Conservation (phyloP, 2,797 vertebrate genomes). For the Chaetodon trifasciatus region DNA sequence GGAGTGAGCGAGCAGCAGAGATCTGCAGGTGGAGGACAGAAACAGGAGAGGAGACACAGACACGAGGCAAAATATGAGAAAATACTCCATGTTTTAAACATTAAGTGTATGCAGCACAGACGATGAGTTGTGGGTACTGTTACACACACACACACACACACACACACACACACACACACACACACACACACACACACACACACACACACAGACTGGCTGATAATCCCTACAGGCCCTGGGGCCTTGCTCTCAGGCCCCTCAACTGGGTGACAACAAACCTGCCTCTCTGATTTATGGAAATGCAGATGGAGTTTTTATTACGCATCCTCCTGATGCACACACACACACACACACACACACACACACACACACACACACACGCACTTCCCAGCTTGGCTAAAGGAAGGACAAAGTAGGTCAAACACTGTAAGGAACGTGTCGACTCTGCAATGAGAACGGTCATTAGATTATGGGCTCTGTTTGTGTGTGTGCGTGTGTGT, state of each 20-base stretch:
- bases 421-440: conserved; percentile 66
- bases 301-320: conserved; percentile 74
- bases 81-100: conserved; percentile 79
- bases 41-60: background rate
- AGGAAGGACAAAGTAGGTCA: conserved; percentile 68
- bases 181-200: conserved; percentile 25
- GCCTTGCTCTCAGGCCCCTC: conserved; percentile 77
- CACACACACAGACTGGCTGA: conserved; percentile 40
- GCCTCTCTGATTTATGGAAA: conserved; percentile 82
- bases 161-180: conserved; percentile 18
- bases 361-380: background rate
- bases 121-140: conserved; percentile 57
- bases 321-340: conserved; percentile 28
- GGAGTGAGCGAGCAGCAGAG: background rate
- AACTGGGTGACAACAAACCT: conserved; percentile 77
- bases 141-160: conserved; percentile 13
- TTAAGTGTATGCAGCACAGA: conserved; percentile 69
- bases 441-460: conserved; percentile 47
- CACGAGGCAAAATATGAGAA: conserved; percentile 18
- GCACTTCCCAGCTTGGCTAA: conserved; percentile 9
- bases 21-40: conserved; percentile 18
- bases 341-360: conserved; percentile 2
- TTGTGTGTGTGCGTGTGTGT: conserved; percentile 32
- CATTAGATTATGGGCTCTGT: conserved; percentile 39
- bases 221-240: conserved; percentile 73